phyloP scores from a whole-genome alignment of 2,797 vertebrate species.

The Sphenodon punctatus region DNA sequence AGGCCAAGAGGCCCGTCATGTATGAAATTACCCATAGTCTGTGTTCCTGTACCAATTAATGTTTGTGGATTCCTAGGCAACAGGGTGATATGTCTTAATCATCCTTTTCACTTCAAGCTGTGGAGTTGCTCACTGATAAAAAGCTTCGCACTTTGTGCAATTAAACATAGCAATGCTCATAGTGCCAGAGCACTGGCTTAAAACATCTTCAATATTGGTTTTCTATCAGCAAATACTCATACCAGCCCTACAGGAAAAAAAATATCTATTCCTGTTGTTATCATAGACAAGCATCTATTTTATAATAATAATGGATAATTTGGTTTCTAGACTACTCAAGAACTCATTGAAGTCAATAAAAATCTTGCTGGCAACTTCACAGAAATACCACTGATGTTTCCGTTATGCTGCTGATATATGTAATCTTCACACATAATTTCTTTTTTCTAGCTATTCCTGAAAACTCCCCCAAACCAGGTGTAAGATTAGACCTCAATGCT shows the following conservation, averaged over 20 bases:
- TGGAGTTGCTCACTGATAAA: neutral
- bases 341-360: neutral
- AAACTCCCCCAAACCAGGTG: neutral
- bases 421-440: neutral
- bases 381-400: neutral
- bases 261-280: neutral
- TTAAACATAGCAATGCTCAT: neutral
- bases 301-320: neutral
- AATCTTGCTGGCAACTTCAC: rapidly evolving
- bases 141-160: neutral
- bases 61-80: too few relatives aligned
- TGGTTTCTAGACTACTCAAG: neutral
- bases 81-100: neutral
- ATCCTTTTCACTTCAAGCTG: neutral
- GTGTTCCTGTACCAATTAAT: too few relatives aligned
- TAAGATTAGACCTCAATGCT: neutral
- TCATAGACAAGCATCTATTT: neutral
- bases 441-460: neutral
- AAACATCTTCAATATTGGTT: neutral
- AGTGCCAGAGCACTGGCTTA: neutral
- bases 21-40: too few relatives aligned
- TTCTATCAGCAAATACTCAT: neutral
- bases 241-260: neutral
- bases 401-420: neutral
- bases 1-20: too few relatives aligned